Evolutionary conservation across 1,140 invertebrate species (phyloP).

Genomic region (Danaus melanippus): DNA sequence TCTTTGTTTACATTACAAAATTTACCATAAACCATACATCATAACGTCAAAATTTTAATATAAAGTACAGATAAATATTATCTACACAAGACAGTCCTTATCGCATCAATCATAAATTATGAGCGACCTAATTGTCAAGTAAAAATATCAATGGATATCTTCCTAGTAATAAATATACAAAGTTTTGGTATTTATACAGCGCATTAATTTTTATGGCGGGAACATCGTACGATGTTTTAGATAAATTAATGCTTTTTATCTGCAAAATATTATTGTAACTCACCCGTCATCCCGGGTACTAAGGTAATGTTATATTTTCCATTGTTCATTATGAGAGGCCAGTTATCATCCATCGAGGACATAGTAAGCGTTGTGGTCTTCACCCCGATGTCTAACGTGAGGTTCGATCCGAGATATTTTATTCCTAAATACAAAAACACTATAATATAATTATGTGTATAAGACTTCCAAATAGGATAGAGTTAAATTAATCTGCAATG

Average conservation of each 20-base stretch:
- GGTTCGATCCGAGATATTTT: conserved; percentile 56
- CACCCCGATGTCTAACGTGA: conserved; percentile 48
- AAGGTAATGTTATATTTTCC: conserved; percentile 57
- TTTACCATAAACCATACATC: too few relatives aligned
- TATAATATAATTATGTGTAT: background rate
- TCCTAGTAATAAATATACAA: too few relatives aligned
- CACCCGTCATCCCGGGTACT: conserved; percentile 49
- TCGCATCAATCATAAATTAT: background rate
- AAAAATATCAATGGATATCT: conserved; percentile 3
- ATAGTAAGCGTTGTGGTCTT: conserved; percentile 42
- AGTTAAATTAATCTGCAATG: background rate
- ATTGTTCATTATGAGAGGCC: conserved; percentile 47
- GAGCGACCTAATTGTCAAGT: background rate
- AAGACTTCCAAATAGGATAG: background rate
- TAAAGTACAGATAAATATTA: background rate
- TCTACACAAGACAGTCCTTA: conserved; percentile 2
- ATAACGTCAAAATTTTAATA: background rate
- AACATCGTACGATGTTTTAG: background rate
- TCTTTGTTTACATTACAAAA: too few relatives aligned
- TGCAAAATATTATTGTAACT: conserved; percentile 2
- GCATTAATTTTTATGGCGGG: too few relatives aligned
- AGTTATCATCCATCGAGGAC: conserved; percentile 37
- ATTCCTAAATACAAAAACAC: conserved; percentile 42
- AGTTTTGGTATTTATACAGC: too few relatives aligned
- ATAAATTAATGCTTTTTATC: background rate